These are phyloP conservation scores for Phymastichus coffea DNA, from an alignment of 1,140 invertebrate genomes.

Conservation along the genomic window DNA sequence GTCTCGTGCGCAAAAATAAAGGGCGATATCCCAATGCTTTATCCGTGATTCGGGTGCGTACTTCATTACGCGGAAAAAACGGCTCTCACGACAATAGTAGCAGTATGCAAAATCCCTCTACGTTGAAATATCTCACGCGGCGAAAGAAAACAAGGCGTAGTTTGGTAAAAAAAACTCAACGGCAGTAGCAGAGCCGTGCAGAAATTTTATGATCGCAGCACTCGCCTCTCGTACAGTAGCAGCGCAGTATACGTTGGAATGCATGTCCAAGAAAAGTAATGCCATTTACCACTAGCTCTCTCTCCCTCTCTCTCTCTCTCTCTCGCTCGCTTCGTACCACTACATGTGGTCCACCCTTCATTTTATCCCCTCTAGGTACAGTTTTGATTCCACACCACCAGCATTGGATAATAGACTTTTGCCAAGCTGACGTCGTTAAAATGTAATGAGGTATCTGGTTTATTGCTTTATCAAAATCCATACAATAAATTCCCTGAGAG, in stretches of 20 bases:
- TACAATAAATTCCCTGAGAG: too few species aligned
- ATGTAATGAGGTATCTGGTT: too few species aligned
- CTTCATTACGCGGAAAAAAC: slow-evolving; percentile 19
- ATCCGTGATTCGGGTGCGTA: slow-evolving; percentile 9
- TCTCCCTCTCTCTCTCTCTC: too few species aligned
- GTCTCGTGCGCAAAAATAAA: too few species aligned
- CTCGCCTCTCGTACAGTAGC: neutral
- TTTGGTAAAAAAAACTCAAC: neutral
- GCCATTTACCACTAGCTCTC: too few species aligned
- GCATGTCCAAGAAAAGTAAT: neutral
- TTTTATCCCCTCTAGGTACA: neutral
- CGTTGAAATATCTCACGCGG: slow-evolving; percentile 10
- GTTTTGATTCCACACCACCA: too few species aligned
- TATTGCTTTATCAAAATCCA: too few species aligned
- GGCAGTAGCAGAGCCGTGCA: neutral
- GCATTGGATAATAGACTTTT: too few species aligned
- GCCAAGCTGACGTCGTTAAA: too few species aligned
- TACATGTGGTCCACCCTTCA: neutral
- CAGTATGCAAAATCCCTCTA: slow-evolving; percentile 5
- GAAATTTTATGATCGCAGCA: slow-evolving; percentile 6
- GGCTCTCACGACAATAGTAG: too few species aligned
- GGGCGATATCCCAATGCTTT: neutral
- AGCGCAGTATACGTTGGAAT: slow-evolving; percentile 1
- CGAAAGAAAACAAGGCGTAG: neutral
- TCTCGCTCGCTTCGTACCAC: too few species aligned